Base-by-base conservation (phyloP, 2,113 vertebrate genomes). In the Malurus alboscapulatus region DNA sequence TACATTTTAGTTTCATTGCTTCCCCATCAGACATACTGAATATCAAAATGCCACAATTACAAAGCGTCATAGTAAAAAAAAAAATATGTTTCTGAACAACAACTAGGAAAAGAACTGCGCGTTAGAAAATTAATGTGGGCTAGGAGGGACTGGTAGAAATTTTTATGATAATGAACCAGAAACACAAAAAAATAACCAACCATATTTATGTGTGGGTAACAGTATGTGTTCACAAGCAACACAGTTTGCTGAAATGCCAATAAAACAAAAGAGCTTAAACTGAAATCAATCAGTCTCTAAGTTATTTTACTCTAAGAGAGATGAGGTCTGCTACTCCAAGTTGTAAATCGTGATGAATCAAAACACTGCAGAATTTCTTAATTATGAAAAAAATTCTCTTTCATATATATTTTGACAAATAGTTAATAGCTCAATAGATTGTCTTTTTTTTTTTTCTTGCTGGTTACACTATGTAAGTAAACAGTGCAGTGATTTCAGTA, bases 91-190 rank as follows among this genome's bases (percentile, higher is more conserved):
- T 21, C 57, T 84, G 29, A 91, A 89, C 34, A 79, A 25, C 17
- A 80, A 11, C 22, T 61, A 66, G 45, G 22, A 82, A 93, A 17
- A 93, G 58, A 95, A 94, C 13, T 16, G 84, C 73, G 45, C 53
- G 81, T 67, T 55, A 91, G 80, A 91, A 97, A 66, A 93, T 40
- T 80, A 29, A 89, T 63, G 88, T 83, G 29, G 47, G 18, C 34
- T 96, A 85, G 68, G 75, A 72, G 15, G 73, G 4, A 4, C 27
- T 59, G 62, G 54, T 42, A 95, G 68, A 27, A 91, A 95, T 93
- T 95, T 95, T 80, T 89, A 94, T 88, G 61, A 85, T 84, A 96
- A 97, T 72, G 45, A 77, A 38, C 48, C 58, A 94, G 42, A 77
- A 95, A 40, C 38, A 63, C 69, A 14, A 57, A 86, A 88, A 81